These are phyloP conservation scores for Reticulitermes lucifugus DNA, from an alignment of 2,888 invertebrate genomes.

Conservation along the genomic window DNA sequence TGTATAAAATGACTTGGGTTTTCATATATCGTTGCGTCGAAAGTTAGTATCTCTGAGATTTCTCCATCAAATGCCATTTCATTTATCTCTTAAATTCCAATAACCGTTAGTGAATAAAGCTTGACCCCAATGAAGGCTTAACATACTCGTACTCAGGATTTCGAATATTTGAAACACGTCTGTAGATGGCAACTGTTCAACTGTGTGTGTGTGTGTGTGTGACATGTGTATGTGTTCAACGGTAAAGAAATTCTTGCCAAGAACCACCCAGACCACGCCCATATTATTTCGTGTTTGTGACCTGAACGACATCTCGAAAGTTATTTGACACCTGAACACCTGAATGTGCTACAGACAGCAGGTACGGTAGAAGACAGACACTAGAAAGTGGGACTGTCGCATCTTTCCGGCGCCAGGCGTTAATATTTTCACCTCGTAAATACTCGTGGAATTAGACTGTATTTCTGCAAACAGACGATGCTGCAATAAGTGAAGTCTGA, in stretches of 20 bases:
- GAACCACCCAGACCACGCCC: slow-evolving; percentile 27
- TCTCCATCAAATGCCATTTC: no score
- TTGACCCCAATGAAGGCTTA: no score
- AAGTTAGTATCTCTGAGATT: no score
- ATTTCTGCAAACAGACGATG: no score
- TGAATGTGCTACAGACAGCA: slow-evolving; percentile 3
- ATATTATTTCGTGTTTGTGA: slow-evolving; percentile 22
- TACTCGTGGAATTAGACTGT: not conserved
- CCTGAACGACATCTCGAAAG: slow-evolving; percentile 29
- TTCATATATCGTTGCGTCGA: no score
- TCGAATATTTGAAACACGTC: not conserved
- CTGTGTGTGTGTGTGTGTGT: not conserved
- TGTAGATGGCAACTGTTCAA: not conserved
- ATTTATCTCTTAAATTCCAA: no score
- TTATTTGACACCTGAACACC: slow-evolving; percentile 40
- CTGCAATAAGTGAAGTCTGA: no score
- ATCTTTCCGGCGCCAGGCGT: slow-evolving; percentile 4
- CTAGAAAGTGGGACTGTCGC: slow-evolving; percentile 4
- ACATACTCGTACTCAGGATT: no score
- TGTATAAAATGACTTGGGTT: no score
- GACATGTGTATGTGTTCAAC: not conserved
- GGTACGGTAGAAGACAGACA: not conserved
- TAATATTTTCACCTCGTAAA: slow-evolving; percentile 6
- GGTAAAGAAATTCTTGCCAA: slow-evolving; percentile 14
- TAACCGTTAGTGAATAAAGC: no score